phyloP scores from a whole-genome alignment of 2,888 invertebrate species.

The Drosophila histrio region DNA sequence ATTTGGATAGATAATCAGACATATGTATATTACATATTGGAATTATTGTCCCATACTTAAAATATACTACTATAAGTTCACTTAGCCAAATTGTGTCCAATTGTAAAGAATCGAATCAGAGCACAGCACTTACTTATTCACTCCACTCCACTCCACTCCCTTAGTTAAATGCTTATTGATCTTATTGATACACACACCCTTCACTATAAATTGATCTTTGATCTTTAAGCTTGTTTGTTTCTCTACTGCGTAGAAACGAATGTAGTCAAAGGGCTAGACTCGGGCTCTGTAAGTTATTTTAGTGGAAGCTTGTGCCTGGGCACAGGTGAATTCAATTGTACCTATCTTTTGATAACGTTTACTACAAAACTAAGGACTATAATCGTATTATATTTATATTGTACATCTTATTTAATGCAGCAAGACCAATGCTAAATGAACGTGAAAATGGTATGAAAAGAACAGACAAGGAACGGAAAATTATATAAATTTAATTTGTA shows the following conservation, averaged over 20 bases:
- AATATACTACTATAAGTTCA: slow-evolving; percentile 39
- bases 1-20: slow-evolving; percentile 45
- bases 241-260: slow-evolving; percentile 10
- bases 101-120: slow-evolving; percentile 42
- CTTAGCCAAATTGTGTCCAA: slow-evolving; percentile 70
- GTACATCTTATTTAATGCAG: slow-evolving; percentile 54
- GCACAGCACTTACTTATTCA: slow-evolving; percentile 20
- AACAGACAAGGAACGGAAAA: background rate
- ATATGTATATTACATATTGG: slow-evolving; percentile 40
- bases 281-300: slow-evolving; percentile 47
- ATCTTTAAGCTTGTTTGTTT: slow-evolving; percentile 20
- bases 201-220: slow-evolving; percentile 6
- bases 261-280: slow-evolving; percentile 24
- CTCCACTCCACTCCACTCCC: too few relatives aligned
- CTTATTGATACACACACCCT: slow-evolving; percentile 6
- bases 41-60: slow-evolving; percentile 18
- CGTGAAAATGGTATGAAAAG: background rate
- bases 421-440: slow-evolving; percentile 59
- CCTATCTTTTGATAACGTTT: slow-evolving; percentile 81
- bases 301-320: slow-evolving; percentile 63
- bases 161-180: slow-evolving; percentile 52
- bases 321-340: slow-evolving; percentile 75
- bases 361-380: slow-evolving; percentile 82
- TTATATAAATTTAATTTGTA: slow-evolving; percentile 32
- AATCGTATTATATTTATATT: slow-evolving; percentile 68